Conservation (phyloP, 2,113 vertebrate genomes). For the Lophius piscatorius region DNA sequence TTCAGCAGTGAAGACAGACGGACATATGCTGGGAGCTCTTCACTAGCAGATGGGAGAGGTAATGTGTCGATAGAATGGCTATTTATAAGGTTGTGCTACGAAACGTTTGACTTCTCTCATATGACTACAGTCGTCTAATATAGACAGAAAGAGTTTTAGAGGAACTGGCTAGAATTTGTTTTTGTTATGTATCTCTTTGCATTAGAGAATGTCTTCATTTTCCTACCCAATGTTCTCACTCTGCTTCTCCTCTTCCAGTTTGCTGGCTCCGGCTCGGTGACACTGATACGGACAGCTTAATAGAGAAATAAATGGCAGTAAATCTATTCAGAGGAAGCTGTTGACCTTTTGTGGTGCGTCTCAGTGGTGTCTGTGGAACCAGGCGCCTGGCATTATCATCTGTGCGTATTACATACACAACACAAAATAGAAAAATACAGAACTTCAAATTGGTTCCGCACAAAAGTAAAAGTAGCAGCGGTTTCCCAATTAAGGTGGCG, state of each 20-base stretch:
- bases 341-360: conserved; percentile 68
- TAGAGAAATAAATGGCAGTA: conserved; percentile 36
- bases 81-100: conserved; percentile 9
- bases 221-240: too few relatives aligned
- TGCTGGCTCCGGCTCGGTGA: neutral
- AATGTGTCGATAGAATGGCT: conserved; percentile 27
- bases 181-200: neutral
- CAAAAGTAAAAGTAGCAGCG: conserved; percentile 9
- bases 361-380: conserved; percentile 55
- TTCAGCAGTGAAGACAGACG: conserved; percentile 1
- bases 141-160: conserved; percentile 9
- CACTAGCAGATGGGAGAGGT: conserved; percentile 25
- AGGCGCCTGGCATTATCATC: conserved; percentile 44
- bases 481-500: conserved; percentile 1
- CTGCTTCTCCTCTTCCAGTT: too few relatives aligned
- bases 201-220: neutral
- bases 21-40: conserved; percentile 46
- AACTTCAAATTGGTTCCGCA: conserved; percentile 25
- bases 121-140: too few relatives aligned
- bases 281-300: conserved; percentile 19
- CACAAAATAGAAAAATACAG: conserved; percentile 26
- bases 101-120: conserved; percentile 18
- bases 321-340: conserved; percentile 50
- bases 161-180: neutral
- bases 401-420: conserved; percentile 51